phyloP scores from a whole-genome alignment of 2,888 invertebrate species.

The Laspeyria flexula region DNA sequence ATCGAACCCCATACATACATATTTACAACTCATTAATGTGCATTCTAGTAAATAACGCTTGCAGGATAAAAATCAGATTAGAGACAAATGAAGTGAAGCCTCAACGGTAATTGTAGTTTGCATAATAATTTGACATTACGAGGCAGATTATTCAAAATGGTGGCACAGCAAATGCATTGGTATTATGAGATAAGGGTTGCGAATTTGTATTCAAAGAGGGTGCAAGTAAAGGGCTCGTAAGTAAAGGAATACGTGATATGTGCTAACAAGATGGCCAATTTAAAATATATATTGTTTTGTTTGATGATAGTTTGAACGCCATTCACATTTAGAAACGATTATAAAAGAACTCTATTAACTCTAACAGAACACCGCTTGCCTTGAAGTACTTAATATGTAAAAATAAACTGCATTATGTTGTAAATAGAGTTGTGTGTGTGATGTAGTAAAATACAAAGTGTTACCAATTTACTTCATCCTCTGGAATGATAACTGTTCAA shows the following conservation, averaged over 20 bases:
- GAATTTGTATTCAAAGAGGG: constrained; percentile 57
- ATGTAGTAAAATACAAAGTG: too few species aligned
- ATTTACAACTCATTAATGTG: too few species aligned
- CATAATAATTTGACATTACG: constrained; percentile 40
- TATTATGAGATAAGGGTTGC: constrained; percentile 49
- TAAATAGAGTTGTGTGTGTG: too few species aligned
- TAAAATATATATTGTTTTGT: constrained; percentile 32
- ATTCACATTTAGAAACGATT: background rate
- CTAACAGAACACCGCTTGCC: too few species aligned
- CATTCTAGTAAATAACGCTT: too few species aligned
- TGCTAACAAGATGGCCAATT: constrained; percentile 47
- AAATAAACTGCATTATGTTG: too few species aligned
- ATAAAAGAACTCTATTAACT: too few species aligned
- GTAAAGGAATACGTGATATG: constrained; percentile 46
- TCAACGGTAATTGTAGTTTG: constrained; percentile 32
- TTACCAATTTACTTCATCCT: too few species aligned
- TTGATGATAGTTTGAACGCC: constrained; percentile 15
- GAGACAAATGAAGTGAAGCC: constrained; percentile 30
- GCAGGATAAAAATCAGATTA: constrained; percentile 16
- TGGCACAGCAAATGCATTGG: constrained; percentile 45
- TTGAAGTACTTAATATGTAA: too few species aligned
- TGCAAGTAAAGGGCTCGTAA: constrained; percentile 44
- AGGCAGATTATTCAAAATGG: constrained; percentile 32
- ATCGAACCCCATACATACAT: too few species aligned
- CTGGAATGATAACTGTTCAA: too few species aligned